Conservation (phyloP, 2,113 vertebrate genomes). For the Orthonyx spaldingii region DNA sequence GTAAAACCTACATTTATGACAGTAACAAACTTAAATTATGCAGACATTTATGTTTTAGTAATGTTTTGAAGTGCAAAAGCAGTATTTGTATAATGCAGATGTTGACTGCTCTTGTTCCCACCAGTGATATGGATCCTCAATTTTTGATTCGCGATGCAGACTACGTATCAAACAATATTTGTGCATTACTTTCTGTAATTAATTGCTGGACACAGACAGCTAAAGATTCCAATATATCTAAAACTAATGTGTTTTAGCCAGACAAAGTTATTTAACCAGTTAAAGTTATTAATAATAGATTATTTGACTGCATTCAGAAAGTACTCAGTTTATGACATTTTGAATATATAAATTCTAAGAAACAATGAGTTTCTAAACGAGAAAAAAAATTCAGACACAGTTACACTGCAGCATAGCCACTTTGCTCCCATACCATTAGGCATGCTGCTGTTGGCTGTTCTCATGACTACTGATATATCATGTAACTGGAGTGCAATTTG, state of each 20-base stretch:
- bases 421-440: background rate
- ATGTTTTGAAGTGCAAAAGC: background rate
- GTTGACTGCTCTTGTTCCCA: background rate
- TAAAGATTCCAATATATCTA: background rate
- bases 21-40: constrained; percentile 1
- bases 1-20: constrained; percentile 18
- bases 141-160: background rate
- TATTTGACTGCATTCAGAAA: background rate
- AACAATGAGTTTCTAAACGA: background rate
- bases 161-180: background rate
- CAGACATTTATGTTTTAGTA: background rate
- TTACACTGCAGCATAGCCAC: background rate
- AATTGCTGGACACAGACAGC: background rate
- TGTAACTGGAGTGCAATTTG: background rate
- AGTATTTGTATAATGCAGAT: background rate
- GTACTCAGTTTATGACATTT: background rate
- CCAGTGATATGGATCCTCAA: background rate
- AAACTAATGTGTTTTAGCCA: background rate
- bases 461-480: background rate
- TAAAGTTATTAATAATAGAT: background rate
- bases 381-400: background rate
- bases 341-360: background rate
- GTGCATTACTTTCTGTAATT: background rate
- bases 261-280: background rate
- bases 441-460: background rate